Evolutionary conservation across 1,140 invertebrate species (phyloP), one percentile per base, ranked within the genome.

Genomic region (Gonatopus flavifemur): DNA sequence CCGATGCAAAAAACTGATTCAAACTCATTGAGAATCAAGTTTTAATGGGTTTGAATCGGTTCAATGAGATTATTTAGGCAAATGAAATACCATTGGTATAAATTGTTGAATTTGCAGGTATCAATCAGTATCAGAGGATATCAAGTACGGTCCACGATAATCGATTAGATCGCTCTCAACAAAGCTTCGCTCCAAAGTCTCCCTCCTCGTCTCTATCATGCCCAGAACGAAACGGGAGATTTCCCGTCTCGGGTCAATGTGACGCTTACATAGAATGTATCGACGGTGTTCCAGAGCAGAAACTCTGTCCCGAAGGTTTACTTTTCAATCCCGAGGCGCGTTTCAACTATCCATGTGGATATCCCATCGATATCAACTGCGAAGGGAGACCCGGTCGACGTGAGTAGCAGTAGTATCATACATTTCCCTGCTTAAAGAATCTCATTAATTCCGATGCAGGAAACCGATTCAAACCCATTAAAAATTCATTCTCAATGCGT

Each of bases 251-350:
- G 0, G 80, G 80, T 9, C 88, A 90, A 62, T 92, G 90, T 66
- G 91, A 93, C 58, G 83, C 82, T 13, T 88, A 88, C 60, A 79
- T 84, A 42, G 81, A 85, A 59, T 89, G 86, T 55, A 72, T 84
- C 57, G 86, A 93, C 51, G 90, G 90, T 1, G 82, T 86, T 9
- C 70, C 84, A 0, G 84, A 87, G 62, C 82, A 90, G 64, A 89
- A 90, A 63, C 60, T 88, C 2, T 94, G 93, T 53, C 89, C 90
- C 0, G 91, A 94, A 62, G 92, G 93, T 30, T 77, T 94, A 1
- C 76, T 90, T 0, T 94, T 90, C 75, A 91, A 93, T 68, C 82
- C 88, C 9, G 84, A 87, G 18, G 81, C 82, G 0, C 82, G 83
- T 1, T 86, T 85, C 37, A 82, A 84, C 24, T 93, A 89, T 62